phyloP scores from a whole-genome alignment of 2,888 invertebrate genomes.

The Liodrosophila aerea region DNA sequence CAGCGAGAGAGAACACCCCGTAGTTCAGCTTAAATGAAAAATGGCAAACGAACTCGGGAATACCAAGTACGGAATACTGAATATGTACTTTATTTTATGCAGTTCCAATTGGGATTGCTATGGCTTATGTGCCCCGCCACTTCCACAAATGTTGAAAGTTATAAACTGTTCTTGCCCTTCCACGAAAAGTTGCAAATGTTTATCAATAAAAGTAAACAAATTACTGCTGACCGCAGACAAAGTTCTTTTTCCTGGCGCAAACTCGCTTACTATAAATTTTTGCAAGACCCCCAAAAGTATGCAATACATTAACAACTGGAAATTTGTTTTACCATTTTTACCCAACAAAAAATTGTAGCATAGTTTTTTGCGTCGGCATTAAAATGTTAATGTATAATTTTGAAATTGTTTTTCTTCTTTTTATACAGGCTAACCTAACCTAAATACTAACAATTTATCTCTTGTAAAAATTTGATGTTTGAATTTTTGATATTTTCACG shows the following conservation, averaged over 20 bases:
- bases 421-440: too few relatives aligned
- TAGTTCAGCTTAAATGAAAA: constrained; percentile 30
- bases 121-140: not conserved
- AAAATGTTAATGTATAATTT: too few relatives aligned
- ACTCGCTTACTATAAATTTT: too few relatives aligned
- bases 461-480: too few relatives aligned
- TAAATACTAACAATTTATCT: too few relatives aligned
- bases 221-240: constrained; percentile 50
- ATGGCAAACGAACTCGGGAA: constrained; percentile 1
- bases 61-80: not conserved
- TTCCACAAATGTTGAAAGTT: constrained; percentile 25
- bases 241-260: constrained; percentile 36
- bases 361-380: too few relatives aligned
- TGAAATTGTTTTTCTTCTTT: too few relatives aligned
- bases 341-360: too few relatives aligned
- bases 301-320: too few relatives aligned
- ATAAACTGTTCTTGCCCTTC: constrained; percentile 47
- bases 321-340: too few relatives aligned
- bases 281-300: too few relatives aligned
- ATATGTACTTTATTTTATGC: not conserved
- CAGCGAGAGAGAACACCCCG: constrained; percentile 18
- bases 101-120: not conserved
- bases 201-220: constrained; percentile 58
- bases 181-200: constrained; percentile 45
- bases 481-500: too few relatives aligned